A percentile compares a stretch with the other conserved stretches of the same genome.
Evolutionary conservation across 2,797 vertebrate species (phyloP).

Genomic region (Australoheros facetus): DNA sequence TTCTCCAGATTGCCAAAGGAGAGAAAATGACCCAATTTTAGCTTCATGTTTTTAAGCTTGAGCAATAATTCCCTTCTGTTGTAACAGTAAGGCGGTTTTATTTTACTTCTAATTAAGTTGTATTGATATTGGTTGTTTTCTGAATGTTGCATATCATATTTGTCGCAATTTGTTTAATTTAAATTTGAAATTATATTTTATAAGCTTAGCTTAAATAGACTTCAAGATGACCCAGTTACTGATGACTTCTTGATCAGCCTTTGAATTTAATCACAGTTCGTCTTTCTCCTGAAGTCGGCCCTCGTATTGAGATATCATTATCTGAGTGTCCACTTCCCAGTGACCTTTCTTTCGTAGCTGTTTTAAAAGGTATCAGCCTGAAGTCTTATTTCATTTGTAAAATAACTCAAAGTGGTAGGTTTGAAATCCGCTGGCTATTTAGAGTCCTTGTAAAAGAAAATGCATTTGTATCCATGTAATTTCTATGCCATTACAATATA

Average conservation of each 20-base stretch:
- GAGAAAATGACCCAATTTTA: constrained; percentile 60
- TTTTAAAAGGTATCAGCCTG: not conserved
- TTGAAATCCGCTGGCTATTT: not conserved
- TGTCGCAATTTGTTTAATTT: not conserved
- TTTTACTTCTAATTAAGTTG: constrained; percentile 40
- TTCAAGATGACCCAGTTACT: not conserved
- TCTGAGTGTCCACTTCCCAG: not conserved
- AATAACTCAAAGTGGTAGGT: not conserved
- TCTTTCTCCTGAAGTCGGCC: not conserved
- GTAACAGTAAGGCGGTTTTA: constrained; percentile 33
- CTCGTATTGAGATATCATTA: not conserved
- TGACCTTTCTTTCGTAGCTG: not conserved
- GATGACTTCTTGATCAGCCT: constrained; percentile 12
- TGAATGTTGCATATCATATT: constrained; percentile 13
- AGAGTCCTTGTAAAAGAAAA: not conserved
- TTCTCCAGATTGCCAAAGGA: constrained; percentile 61
- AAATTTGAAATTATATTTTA: not conserved
- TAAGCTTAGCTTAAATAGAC: not conserved
- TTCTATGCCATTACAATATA: not conserved
- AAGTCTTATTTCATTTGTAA: not conserved
- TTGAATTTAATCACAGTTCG: constrained; percentile 1
- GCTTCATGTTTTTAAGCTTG: constrained; percentile 45
- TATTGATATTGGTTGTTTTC: constrained; percentile 36
- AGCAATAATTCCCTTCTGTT: constrained; percentile 52
- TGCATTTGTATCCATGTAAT: not conserved